These are phyloP conservation scores for Hedya salicella DNA, from an alignment of 2,888 invertebrate species.

Conservation along the genomic window DNA sequence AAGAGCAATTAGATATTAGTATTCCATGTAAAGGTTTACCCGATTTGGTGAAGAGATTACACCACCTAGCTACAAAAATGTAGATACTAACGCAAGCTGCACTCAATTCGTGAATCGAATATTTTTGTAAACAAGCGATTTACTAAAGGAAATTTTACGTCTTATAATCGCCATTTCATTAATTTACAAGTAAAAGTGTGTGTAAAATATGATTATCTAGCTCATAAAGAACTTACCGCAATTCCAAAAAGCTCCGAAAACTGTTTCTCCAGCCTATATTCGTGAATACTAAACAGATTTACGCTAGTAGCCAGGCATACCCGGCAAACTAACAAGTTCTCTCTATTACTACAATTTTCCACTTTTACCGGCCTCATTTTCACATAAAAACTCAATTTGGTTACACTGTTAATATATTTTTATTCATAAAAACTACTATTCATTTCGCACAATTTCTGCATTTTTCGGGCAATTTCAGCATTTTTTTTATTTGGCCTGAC, in stretches of 20 bases:
- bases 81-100: too few species aligned
- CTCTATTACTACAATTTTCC: conserved; percentile 10
- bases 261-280: conserved; percentile 8
- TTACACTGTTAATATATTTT: neutral
- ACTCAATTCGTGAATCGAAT: too few species aligned
- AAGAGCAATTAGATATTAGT: too few species aligned
- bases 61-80: too few species aligned
- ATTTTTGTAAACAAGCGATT: too few species aligned
- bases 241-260: conserved; percentile 35
- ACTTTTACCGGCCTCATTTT: conserved; percentile 22
- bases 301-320: conserved; percentile 33
- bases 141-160: too few species aligned
- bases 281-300: conserved; percentile 35
- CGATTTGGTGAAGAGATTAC: too few species aligned
- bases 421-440: conserved; percentile 24
- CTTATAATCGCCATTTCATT: neutral
- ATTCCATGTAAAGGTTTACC: too few species aligned
- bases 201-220: neutral
- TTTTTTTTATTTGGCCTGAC: neutral
- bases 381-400: neutral
- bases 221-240: conserved; percentile 14
- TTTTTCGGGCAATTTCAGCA: conserved; percentile 7
- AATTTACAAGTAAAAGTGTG: neutral
- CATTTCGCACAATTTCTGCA: neutral
- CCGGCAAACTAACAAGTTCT: conserved; percentile 31